Conservation (phyloP, 2,113 vertebrate species). For the Mormyrus iriodes region DNA sequence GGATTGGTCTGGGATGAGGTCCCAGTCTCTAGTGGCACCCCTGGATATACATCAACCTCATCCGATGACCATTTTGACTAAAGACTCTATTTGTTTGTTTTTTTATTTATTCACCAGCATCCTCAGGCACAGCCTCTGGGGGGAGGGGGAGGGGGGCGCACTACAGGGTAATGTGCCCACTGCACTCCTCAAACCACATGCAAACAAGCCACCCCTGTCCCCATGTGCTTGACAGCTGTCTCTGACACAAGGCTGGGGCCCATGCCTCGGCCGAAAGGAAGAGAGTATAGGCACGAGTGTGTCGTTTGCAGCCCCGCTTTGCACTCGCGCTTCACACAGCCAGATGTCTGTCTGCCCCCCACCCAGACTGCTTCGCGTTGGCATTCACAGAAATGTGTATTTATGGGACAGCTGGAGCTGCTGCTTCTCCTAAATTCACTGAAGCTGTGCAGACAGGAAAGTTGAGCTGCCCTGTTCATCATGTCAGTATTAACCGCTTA, state of each 20-base stretch:
- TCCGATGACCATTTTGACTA: conserved; percentile 31
- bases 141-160: background rate
- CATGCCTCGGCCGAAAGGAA: background rate
- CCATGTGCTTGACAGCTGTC: background rate
- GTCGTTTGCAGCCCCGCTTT: background rate
- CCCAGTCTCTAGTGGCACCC: background rate
- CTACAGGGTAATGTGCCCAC: background rate
- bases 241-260: background rate
- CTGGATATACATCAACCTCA: conserved; percentile 25
- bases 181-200: background rate
- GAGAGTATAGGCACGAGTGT: background rate
- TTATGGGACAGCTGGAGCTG: background rate
- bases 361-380: background rate
- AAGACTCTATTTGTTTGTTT: conserved; percentile 28
- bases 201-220: background rate
- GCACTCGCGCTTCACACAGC: background rate
- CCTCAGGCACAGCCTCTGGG: background rate
- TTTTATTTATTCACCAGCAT: conserved; percentile 22
- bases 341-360: background rate
- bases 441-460: background rate
- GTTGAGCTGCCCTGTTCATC: background rate
- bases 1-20: background rate
- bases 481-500: background rate
- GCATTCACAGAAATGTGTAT: background rate
- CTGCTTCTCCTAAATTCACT: background rate